A percentile compares a stretch with the other conserved stretches of the same genome.
Evolutionary conservation across 2,888 invertebrate species (phyloP).

Genomic region (Cenopis cana): DNA sequence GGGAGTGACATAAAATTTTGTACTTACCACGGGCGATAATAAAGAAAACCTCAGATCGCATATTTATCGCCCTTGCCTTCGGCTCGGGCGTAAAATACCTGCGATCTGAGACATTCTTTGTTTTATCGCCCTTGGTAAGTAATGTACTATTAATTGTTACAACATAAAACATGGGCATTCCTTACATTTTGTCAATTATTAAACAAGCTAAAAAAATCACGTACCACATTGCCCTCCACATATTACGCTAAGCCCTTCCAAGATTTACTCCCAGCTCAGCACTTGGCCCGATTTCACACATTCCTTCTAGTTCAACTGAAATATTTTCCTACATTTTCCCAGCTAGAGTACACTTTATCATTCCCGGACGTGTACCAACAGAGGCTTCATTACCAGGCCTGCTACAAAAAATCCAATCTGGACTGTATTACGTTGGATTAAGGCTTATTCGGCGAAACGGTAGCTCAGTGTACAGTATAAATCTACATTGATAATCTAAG

Average conservation of each 20-base stretch:
- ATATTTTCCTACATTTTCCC: conserved; percentile 42
- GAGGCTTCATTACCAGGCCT: conserved; percentile 38
- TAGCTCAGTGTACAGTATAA: conserved; percentile 15
- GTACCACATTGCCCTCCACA: neutral
- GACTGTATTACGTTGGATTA: conserved; percentile 31
- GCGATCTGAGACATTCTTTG: too few species aligned
- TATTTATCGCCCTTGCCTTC: too few species aligned
- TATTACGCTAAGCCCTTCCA: conserved; percentile 22
- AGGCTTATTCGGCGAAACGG: conserved; percentile 15
- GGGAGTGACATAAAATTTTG: too few species aligned
- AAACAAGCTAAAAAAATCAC: neutral
- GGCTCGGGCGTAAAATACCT: too few species aligned
- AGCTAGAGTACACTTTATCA: conserved; percentile 42
- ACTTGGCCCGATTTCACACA: conserved; percentile 42
- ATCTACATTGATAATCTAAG: conserved; percentile 41
- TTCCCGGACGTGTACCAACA: conserved; percentile 44
- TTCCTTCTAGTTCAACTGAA: conserved; percentile 36
- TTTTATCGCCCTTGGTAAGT: too few species aligned
- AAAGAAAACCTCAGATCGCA: too few species aligned
- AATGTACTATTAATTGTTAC: too few species aligned
- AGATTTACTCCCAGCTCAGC: conserved; percentile 36
- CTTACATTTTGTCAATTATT: too few species aligned
- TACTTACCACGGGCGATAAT: too few species aligned
- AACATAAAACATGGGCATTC: too few species aligned
- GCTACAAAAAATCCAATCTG: conserved; percentile 16